These are phyloP conservation scores for Chaetops frenatus DNA, from an alignment of 2,113 vertebrate genomes.

Conservation along the genomic window DNA sequence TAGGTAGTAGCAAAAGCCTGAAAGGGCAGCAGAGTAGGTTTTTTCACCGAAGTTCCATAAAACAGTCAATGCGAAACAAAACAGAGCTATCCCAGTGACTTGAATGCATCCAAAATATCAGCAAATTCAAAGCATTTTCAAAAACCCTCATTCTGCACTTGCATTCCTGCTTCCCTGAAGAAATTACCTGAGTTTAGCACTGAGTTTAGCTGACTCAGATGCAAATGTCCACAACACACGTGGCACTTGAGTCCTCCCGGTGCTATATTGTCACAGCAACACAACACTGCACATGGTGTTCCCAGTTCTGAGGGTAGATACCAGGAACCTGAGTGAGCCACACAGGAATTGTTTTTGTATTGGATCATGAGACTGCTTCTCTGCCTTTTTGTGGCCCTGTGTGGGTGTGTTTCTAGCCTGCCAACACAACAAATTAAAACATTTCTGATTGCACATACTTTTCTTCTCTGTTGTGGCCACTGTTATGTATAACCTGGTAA, in stretches of 20 bases:
- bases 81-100: not conserved
- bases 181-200: not conserved
- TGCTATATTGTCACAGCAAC: not conserved
- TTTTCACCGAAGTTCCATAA: not conserved
- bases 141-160: not conserved
- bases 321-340: not conserved
- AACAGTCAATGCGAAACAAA: not conserved
- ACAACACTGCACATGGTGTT: not conserved
- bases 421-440: constrained; percentile 42
- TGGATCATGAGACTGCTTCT: not conserved
- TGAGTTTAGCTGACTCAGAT: not conserved
- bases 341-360: not conserved
- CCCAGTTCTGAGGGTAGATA: not conserved
- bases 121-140: not conserved
- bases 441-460: not conserved
- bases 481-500: not conserved
- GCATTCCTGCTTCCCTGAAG: not conserved
- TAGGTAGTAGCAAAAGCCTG: not conserved
- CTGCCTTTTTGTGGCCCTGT: not conserved
- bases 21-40: not conserved
- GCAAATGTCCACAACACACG: not conserved
- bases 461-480: not conserved
- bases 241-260: not conserved
- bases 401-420: constrained; percentile 25
- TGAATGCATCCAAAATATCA: not conserved